Evolutionary conservation across 2,113 vertebrate genomes (phyloP), one percentile per base, ranked within the genome.

Genomic region (Ceyx cyanopectus): DNA sequence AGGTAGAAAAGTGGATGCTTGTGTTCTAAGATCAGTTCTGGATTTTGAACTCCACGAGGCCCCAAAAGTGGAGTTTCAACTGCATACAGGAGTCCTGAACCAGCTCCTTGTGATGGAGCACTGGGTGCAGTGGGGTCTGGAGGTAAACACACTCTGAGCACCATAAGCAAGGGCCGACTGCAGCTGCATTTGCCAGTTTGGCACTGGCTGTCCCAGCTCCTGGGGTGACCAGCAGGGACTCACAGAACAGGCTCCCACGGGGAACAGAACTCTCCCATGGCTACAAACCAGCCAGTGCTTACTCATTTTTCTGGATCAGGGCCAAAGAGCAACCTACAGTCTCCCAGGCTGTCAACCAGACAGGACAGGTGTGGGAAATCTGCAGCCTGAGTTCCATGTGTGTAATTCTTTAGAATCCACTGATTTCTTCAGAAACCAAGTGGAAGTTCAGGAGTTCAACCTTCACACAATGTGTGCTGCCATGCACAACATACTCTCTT

Each of bases 401-500:
- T 77, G 85, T 30, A 93, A 18, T 77, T 20, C 65, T 92, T 75
- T 34, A 86, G 69, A 92, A 94, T 86, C 40, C 70, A 90, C 68
- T 90, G 51, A 67, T 93, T 95, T 81, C 67, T 91, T 93, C 32
- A 87, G 73, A 95, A 95, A 65, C 69, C 78, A 94, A 90, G 65
- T 24, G 46, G n/a, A 32, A 85, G 78, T 95, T 96, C 91, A 96
- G 37, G 79, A 94, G 92, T 93, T 92, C 94, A 94, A 56, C 60
- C 75, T 92, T 92, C 63, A 40, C 0, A 3, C 75, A 89, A 89
- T 27, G 34, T 62, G 63, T 15, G 58, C 58, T 89, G 62, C 72
- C 56, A 40, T 7, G 50, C n/a, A 60, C 54, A 68, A 65, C 26
- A 34, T 22, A 62, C 7, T 45, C 65, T 73, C 72, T 82, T 89